phyloP scores from a whole-genome alignment of 2,888 invertebrate genomes.

The Notocelia uddmanniana region DNA sequence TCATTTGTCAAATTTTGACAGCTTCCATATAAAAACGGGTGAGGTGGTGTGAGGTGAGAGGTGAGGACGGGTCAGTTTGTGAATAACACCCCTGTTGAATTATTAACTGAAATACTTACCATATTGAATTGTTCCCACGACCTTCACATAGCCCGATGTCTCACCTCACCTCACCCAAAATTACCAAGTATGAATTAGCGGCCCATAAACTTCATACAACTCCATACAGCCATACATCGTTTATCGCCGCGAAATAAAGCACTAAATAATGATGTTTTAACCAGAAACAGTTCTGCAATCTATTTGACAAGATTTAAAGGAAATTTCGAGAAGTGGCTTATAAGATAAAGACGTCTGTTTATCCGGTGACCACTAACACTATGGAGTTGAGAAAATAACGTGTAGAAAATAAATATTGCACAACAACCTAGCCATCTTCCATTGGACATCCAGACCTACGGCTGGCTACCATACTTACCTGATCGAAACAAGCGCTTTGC shows the following conservation, averaged over 20 bases:
- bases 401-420: background rate
- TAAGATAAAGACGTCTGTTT: conserved; percentile 45
- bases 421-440: background rate
- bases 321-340: conserved; percentile 42
- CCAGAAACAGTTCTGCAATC: conserved; percentile 43
- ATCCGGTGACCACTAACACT: conserved; percentile 19
- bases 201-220: conserved; percentile 35
- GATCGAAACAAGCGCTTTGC: no score
- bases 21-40: no score
- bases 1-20: no score
- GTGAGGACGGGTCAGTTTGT: no score
- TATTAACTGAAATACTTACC: background rate
- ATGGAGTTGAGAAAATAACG: background rate
- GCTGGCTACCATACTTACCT: no score
- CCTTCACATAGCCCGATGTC: conserved; percentile 16
- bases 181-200: conserved; percentile 40
- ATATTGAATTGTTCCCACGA: conserved; percentile 22
- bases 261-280: conserved; percentile 43
- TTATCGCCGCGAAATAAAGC: conserved; percentile 42
- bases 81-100: no score
- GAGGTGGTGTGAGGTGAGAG: no score
- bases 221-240: conserved; percentile 23
- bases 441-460: no score
- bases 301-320: conserved; percentile 46
- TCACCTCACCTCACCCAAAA: conserved; percentile 30